phyloP scores from a whole-genome alignment of 2,888 invertebrate species.

The Brachypterus glaber region DNA sequence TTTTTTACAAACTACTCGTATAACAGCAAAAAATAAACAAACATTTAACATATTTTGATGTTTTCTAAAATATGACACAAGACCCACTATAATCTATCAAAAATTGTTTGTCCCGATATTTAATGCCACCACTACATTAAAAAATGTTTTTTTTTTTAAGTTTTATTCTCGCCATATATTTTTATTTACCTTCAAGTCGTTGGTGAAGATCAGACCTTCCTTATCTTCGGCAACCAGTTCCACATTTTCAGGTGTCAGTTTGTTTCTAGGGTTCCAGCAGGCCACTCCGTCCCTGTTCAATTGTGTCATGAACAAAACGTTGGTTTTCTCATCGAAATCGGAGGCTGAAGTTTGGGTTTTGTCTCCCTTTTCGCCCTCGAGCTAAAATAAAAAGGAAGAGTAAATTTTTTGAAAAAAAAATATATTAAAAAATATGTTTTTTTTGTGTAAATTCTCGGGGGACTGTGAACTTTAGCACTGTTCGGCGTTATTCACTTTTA shows the following conservation, averaged over 20 bases:
- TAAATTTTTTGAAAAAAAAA: too few species aligned
- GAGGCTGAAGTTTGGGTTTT: slow-evolving; percentile 67
- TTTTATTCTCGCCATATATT: too few species aligned
- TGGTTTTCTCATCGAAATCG: slow-evolving; percentile 56
- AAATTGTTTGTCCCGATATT: too few species aligned
- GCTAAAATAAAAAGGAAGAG: slow-evolving; percentile 36
- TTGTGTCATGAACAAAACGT: slow-evolving; percentile 68
- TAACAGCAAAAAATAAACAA: too few species aligned
- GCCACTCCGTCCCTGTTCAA: slow-evolving; percentile 67
- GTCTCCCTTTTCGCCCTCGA: slow-evolving; percentile 62
- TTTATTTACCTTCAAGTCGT: slow-evolving; percentile 57
- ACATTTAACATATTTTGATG: too few species aligned
- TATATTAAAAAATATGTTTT: too few species aligned
- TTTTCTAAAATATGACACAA: too few species aligned
- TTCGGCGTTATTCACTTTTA: not conserved
- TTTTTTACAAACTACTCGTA: too few species aligned
- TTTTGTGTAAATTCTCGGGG: not conserved
- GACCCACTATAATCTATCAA: too few species aligned
- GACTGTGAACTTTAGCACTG: not conserved
- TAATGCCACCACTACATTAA: too few species aligned
- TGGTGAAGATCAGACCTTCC: slow-evolving; percentile 63
- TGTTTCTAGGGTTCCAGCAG: slow-evolving; percentile 68
- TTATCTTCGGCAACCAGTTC: slow-evolving; percentile 59
- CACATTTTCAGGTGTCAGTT: slow-evolving; percentile 55
- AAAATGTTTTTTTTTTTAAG: too few species aligned